Evolutionary conservation across 2,888 invertebrate species (phyloP), one percentile per base, ranked within the genome.

Genomic region (Cerastis leucographa): DNA sequence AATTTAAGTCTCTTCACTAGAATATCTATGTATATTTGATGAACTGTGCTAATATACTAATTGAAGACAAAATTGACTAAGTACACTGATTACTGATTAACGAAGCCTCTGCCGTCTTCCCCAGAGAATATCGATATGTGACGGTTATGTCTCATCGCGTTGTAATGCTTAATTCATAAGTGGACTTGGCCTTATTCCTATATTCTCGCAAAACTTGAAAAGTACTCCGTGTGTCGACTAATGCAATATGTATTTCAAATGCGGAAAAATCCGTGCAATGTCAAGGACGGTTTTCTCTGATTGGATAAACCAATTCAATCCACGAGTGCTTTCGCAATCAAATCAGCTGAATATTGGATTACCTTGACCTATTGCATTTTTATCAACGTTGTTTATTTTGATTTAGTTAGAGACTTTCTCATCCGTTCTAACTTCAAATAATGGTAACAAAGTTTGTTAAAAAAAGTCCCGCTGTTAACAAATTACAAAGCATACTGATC

Each of bases 331-430:
- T 35, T 67, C 78, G 78, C 72, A 83, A 68, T 79, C 71, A 71
- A 79, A 81, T 78, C 71, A 62, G 14, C 61, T 75, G 49, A 68
- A 75, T 72, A 78, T 80, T 78, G 69, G 56, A 67, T 74, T 84
- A 35, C 87, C 88, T 87, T 88, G 90, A 85, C 74, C 74, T 77
- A 80, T 69, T 68, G 76, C 67, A 76, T 71, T 75, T 80, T 67
- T 81, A 59, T 74, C n/a, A 54, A 40, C 7, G 17, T 68, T 84
- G 35, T 61, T 73, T 79, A 62, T 84, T 80, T 76, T 76, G n/a
- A 64, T 78, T 64, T 35, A 2, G 11, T 35, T 69, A 14, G 22
- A 54, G 9, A 29, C 1, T 68, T 44, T 74, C 14, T 29, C 14
- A 49, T 61, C 25, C 14, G 4, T 40, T 42, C 14, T 14, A n/a